These are phyloP conservation scores for Gymnoscopelus braueri DNA, from an alignment of 2,797 vertebrate genomes.

Conservation along the genomic window DNA sequence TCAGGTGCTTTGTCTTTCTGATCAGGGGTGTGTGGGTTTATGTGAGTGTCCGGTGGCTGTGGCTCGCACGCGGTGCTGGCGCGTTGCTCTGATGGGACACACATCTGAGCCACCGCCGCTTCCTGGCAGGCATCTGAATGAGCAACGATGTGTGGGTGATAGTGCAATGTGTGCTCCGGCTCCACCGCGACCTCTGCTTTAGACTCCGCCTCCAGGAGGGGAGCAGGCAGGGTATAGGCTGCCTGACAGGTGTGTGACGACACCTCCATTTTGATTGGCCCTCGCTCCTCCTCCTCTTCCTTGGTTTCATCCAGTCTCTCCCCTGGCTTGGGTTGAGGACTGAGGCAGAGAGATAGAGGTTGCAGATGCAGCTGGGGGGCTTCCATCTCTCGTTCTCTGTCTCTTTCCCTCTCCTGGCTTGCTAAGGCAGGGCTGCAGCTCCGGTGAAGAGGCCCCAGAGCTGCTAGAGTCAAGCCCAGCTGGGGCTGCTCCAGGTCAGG, in stretches of 20 bases:
- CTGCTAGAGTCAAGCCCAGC: conserved; percentile 61
- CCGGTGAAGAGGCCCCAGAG: conserved; percentile 68
- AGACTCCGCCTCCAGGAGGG: conserved; percentile 66
- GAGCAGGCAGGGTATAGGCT: conserved; percentile 71
- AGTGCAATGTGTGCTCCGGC: conserved; percentile 53
- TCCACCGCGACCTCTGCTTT: conserved; percentile 64
- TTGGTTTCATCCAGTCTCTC: conserved; percentile 40
- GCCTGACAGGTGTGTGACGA: conserved; percentile 68
- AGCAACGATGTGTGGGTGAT: conserved; percentile 56
- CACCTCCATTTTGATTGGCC: conserved; percentile 71
- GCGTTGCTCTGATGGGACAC: conserved; percentile 27
- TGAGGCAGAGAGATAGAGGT: conserved; percentile 36
- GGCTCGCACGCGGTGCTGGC: conserved; percentile 23
- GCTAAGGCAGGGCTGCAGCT: conserved; percentile 45
- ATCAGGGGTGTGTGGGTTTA: conserved; percentile 12
- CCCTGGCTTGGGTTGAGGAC: conserved; percentile 35
- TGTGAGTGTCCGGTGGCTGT: conserved; percentile 35
- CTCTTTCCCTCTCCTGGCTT: conserved; percentile 55
- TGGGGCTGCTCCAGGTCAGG: conserved; percentile 79
- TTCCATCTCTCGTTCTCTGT: background rate
- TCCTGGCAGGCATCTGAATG: conserved; percentile 37
- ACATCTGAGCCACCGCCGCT: conserved; percentile 5
- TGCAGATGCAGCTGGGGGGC: conserved; percentile 35
- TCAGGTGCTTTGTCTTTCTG: conserved; percentile 63
- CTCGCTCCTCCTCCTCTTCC: conserved; percentile 65